Conservation (phyloP, 2,113 vertebrate genomes). For the Chaetura pelagica region DNA sequence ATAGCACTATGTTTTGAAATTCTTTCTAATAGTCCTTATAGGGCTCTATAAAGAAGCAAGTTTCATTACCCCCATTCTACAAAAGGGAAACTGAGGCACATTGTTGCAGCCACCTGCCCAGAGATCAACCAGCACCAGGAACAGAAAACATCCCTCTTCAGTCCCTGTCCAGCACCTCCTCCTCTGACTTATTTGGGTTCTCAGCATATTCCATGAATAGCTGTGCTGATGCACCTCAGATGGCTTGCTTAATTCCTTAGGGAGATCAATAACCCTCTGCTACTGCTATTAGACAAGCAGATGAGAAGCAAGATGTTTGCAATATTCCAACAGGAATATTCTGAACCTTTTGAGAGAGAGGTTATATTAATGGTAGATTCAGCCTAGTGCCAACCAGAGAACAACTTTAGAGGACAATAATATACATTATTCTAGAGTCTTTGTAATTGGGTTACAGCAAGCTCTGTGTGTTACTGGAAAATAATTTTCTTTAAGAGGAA, state of each 20-base stretch:
- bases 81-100: background rate
- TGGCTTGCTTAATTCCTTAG: background rate
- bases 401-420: background rate
- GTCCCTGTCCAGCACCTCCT: background rate
- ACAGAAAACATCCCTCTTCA: background rate
- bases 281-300: background rate
- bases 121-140: background rate
- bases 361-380: background rate
- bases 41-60: background rate
- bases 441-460: background rate
- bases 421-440: background rate
- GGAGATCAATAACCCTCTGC: background rate
- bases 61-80: background rate
- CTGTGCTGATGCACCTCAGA: background rate
- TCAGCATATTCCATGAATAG: background rate
- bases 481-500: background rate
- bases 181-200: accelerated
- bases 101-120: background rate
- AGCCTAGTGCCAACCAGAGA: background rate
- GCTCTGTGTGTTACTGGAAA: background rate
- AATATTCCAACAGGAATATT: background rate
- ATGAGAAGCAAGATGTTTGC: background rate
- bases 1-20: background rate
- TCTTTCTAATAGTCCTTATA: background rate
- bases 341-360: background rate